Evolutionary conservation across 2,888 invertebrate genomes (phyloP).

Genomic region (Spialia ferax): DNA sequence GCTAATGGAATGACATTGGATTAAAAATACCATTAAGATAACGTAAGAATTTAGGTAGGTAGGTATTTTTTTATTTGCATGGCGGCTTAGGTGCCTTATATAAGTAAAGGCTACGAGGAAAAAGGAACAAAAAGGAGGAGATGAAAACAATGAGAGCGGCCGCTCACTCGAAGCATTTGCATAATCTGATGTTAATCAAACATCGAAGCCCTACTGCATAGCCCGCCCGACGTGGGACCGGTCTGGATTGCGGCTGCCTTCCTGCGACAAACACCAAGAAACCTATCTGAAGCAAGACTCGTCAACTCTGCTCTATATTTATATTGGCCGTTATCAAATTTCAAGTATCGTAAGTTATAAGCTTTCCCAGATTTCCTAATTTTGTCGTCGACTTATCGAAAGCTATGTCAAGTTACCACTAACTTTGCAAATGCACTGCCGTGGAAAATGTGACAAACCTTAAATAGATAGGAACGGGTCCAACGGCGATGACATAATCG

Average conservation of each 20-base stretch:
- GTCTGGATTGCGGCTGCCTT: conserved; percentile 43
- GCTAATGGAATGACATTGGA: not conserved
- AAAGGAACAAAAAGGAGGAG: conserved; percentile 76
- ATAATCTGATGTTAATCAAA: conserved; percentile 87
- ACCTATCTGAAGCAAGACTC: conserved; percentile 25
- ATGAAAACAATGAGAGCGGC: conserved; percentile 81
- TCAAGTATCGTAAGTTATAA: conserved; percentile 19
- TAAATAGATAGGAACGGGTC: conserved; percentile 45
- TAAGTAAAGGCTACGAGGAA: conserved; percentile 75
- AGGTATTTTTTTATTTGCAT: conserved; percentile 73
- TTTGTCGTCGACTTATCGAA: not conserved
- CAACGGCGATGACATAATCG: conserved; percentile 67
- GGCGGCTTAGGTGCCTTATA: conserved; percentile 77
- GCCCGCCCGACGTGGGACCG: conserved; percentile 50
- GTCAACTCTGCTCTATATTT: conserved; percentile 4
- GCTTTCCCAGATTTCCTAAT: conserved; percentile 19
- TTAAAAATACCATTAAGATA: not conserved
- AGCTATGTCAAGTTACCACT: not conserved
- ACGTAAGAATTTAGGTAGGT: conserved; percentile 35
- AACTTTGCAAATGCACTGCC: not conserved
- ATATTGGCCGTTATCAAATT: not conserved
- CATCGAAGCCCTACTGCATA: conserved; percentile 65
- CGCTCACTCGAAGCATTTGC: conserved; percentile 82
- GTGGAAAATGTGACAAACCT: conserved; percentile 33
- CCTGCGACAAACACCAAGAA: conserved; percentile 29